Evolutionary conservation across 1,140 invertebrate genomes (phyloP).

Genomic region (Drosophila equinoxialis): DNA sequence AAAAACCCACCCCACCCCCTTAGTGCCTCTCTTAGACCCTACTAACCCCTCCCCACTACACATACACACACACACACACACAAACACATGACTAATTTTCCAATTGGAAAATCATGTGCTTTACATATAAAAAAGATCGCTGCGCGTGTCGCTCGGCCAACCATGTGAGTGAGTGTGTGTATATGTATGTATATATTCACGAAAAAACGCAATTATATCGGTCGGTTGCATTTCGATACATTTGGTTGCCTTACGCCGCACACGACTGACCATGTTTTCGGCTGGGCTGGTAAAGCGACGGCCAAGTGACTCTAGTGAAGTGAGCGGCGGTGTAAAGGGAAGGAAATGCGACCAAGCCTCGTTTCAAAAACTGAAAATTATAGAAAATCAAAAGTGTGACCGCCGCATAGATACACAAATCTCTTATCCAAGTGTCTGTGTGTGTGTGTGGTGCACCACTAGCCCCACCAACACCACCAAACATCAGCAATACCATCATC

Average conservation of each 20-base stretch:
- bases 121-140: slow-evolving; percentile 77
- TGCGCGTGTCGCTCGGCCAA: slow-evolving; percentile 79
- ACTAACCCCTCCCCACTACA: slow-evolving; percentile 6
- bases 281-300: slow-evolving; percentile 61
- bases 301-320: neutral
- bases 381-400: slow-evolving; percentile 81
- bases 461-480: slow-evolving; percentile 14
- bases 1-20: slow-evolving; percentile 5
- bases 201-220: slow-evolving; percentile 81
- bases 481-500: slow-evolving; percentile 6
- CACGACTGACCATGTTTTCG: slow-evolving; percentile 82
- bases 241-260: slow-evolving; percentile 82
- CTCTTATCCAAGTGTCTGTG: neutral
- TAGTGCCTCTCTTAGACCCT: slow-evolving; percentile 13
- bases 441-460: neutral
- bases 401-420: slow-evolving; percentile 60
- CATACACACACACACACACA: slow-evolving; percentile 24
- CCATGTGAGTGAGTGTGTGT: slow-evolving; percentile 59
- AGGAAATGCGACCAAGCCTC: slow-evolving; percentile 45
- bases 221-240: slow-evolving; percentile 82
- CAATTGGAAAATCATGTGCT: slow-evolving; percentile 81
- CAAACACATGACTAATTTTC: slow-evolving; percentile 71
- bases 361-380: slow-evolving; percentile 72
- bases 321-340: neutral
- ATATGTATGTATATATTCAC: slow-evolving; percentile 53